phyloP scores from a whole-genome alignment of 2,888 invertebrate species.

The Eurois occulta region DNA sequence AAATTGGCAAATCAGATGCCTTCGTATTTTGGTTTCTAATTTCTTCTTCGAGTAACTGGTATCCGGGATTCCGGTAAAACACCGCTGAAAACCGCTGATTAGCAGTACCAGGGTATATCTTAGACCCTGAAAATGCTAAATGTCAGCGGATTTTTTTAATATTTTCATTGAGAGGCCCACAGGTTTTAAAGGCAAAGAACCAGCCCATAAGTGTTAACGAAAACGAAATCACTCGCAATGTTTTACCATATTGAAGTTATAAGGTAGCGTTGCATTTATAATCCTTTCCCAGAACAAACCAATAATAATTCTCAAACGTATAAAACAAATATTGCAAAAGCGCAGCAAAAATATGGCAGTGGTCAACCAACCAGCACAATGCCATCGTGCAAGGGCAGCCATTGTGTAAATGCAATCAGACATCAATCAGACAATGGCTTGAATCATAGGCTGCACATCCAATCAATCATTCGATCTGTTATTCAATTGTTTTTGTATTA shows the following conservation, averaged over 20 bases:
- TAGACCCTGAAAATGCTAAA: background rate
- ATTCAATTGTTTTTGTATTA: conserved; percentile 18
- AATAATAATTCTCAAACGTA: no score
- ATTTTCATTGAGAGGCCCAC: background rate
- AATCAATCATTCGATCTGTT: conserved; percentile 56
- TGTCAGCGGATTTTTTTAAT: background rate
- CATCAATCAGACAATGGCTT: conserved; percentile 52
- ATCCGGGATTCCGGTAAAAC: background rate
- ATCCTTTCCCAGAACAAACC: background rate
- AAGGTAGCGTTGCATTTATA: background rate
- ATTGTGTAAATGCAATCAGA: conserved; percentile 68
- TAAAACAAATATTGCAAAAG: background rate
- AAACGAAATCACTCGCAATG: background rate
- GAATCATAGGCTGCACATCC: conserved; percentile 41
- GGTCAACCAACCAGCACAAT: conserved; percentile 71
- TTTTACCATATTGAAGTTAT: background rate
- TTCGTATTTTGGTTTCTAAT: background rate
- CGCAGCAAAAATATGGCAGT: conserved; percentile 21
- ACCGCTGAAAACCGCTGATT: background rate
- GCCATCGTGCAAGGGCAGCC: conserved; percentile 68
- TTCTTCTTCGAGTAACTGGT: background rate
- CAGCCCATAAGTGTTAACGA: background rate
- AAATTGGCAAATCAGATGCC: background rate
- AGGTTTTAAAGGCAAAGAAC: no score
- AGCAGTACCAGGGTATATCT: no score